Evolutionary conservation across 2,797 vertebrate genomes (phyloP).

Genomic region (Balearica regulorum): DNA sequence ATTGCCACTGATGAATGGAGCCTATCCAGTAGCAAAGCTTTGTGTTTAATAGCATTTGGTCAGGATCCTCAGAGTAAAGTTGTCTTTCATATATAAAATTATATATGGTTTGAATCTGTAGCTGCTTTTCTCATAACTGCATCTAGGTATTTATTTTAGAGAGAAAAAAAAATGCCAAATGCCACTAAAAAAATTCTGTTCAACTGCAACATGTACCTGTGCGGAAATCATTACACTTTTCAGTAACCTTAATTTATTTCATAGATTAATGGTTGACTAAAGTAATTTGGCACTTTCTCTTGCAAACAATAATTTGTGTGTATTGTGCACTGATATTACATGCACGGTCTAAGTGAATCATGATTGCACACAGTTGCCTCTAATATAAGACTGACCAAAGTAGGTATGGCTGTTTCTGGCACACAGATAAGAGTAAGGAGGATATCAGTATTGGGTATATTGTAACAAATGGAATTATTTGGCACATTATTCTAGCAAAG

Average conservation of each 20-base stretch:
- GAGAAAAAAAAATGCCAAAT: neutral
- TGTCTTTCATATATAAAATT: neutral
- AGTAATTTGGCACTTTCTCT: neutral
- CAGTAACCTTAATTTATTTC: neutral
- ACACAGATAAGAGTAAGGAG: neutral
- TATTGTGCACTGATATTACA: neutral
- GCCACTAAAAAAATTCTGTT: neutral
- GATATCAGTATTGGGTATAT: neutral
- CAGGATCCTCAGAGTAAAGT: neutral
- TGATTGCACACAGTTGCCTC: neutral
- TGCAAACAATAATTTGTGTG: neutral
- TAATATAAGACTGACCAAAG: neutral
- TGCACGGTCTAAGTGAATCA: neutral
- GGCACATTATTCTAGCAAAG: neutral
- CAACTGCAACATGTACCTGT: neutral
- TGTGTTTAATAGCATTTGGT: neutral
- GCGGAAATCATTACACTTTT: neutral
- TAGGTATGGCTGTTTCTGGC: neutral
- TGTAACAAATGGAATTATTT: slow-evolving; percentile 16
- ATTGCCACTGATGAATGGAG: neutral
- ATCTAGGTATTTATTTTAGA: neutral
- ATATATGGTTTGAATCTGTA: neutral
- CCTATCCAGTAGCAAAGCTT: neutral
- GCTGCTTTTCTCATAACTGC: neutral
- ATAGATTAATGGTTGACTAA: neutral